Conservation (phyloP, 2,888 invertebrate species). For the Dolomedes plantarius region DNA sequence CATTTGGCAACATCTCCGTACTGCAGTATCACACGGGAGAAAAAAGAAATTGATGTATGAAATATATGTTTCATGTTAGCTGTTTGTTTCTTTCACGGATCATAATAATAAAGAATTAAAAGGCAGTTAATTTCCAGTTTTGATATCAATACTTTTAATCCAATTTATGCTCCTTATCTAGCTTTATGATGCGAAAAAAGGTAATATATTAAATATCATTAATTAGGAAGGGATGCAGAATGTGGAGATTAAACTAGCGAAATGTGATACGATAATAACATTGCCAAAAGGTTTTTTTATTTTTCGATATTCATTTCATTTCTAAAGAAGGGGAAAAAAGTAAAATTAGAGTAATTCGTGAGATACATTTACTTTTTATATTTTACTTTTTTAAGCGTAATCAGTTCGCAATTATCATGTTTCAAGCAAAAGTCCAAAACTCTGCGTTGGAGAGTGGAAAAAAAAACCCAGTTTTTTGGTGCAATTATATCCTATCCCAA, state of each 20-base stretch:
- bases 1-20: no score
- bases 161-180: no score
- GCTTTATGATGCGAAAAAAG: no score
- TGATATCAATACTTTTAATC: no score
- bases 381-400: not conserved
- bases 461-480: not conserved
- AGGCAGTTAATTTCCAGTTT: not conserved
- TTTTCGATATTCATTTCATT: not conserved
- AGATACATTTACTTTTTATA: not conserved
- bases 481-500: not conserved
- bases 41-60: no score
- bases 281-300: not conserved
- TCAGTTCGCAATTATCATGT: conserved; percentile 1
- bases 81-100: no score
- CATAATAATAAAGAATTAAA: not conserved
- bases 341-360: not conserved
- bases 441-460: not conserved
- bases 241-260: not conserved
- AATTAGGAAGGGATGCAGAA: no score
- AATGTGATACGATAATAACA: not conserved
- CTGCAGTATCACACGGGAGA: no score
- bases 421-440: not conserved
- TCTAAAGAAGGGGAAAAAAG: not conserved
- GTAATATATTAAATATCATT: no score
- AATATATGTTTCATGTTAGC: no score